A percentile compares a stretch with the other conserved stretches of the same genome.
These are phyloP conservation scores for Wiebesia pumilae DNA, from an alignment of 1,140 invertebrate genomes.

Conservation along the genomic window DNA sequence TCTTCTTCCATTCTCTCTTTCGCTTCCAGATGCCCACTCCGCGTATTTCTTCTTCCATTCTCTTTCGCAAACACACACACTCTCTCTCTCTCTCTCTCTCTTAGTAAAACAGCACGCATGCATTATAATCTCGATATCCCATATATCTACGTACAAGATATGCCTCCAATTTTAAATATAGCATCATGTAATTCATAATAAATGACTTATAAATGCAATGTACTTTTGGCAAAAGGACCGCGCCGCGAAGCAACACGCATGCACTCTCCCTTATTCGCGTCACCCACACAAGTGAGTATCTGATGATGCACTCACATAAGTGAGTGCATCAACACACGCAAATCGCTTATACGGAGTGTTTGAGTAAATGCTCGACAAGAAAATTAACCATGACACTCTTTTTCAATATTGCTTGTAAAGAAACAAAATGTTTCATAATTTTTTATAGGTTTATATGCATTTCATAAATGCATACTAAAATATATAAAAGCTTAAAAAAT, in stretches of 20 bases:
- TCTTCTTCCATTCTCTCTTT: slow-evolving; percentile 47
- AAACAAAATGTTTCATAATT: no score
- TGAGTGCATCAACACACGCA: neutral
- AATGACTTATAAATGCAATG: slow-evolving; percentile 75
- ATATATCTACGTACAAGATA: slow-evolving; percentile 74
- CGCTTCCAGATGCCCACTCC: slow-evolving; percentile 43
- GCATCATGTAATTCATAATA: slow-evolving; percentile 76
- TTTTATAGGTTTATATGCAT: no score
- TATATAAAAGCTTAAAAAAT: no score
- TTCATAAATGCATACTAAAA: no score
- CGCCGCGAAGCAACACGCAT: slow-evolving; percentile 49
- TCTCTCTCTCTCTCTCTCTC: slow-evolving; percentile 52
- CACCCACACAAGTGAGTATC: slow-evolving; percentile 15
- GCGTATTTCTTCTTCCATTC: slow-evolving; percentile 38
- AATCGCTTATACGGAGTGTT: neutral
- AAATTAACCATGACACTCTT: neutral
- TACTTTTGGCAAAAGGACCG: slow-evolving; percentile 62
- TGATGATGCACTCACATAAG: slow-evolving; percentile 24
- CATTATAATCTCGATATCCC: slow-evolving; percentile 75
- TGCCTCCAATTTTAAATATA: slow-evolving; percentile 75
- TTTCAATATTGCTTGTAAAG: neutral
- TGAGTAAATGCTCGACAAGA: neutral
- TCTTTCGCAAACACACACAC: slow-evolving; percentile 35
- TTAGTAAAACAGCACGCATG: slow-evolving; percentile 59
- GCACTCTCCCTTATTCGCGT: slow-evolving; percentile 36